A percentile compares a stretch with the other conserved stretches of the same genome.
Conservation (phyloP, 1,140 invertebrate species). For the Psilanteris sp. region DNA sequence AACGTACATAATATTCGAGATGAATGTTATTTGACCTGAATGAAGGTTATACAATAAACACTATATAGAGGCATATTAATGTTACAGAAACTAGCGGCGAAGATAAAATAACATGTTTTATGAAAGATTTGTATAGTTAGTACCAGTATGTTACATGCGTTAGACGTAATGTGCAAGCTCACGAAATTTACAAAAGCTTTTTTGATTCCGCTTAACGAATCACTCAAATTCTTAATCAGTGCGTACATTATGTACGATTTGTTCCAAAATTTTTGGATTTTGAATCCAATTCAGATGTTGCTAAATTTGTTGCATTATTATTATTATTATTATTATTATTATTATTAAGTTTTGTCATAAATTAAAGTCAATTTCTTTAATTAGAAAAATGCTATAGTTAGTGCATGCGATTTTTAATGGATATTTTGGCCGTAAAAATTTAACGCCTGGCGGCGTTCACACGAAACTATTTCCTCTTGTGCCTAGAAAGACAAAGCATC, state of each 20-base stretch:
- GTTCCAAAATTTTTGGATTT: conserved; percentile 28
- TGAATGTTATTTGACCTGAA: conserved; percentile 65
- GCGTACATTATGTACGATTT: conserved; percentile 57
- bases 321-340: conserved; percentile 1
- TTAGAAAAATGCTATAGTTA: conserved; percentile 20
- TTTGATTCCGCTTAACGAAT: conserved; percentile 24
- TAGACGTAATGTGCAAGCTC: conserved; percentile 63
- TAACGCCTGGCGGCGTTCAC: conserved; percentile 1
- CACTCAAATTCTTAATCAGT: conserved; percentile 22
- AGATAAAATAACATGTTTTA: conserved; percentile 54
- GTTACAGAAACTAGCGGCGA: conserved; percentile 59
- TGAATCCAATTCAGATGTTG: conserved; percentile 14
- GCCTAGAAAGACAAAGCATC: conserved; percentile 56
- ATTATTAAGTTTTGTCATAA: conserved; percentile 11
- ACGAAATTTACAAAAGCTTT: conserved; percentile 59
- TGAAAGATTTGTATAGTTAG: conserved; percentile 62
- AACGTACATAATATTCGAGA: conserved; percentile 65
- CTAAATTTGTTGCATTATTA: conserved; percentile 16
- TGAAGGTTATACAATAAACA: conserved; percentile 65
- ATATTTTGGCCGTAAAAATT: conserved; percentile 26
- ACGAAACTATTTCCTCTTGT: conserved; percentile 52
- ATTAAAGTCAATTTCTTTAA: conserved; percentile 6
- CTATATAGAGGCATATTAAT: conserved; percentile 62
- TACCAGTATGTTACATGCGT: conserved; percentile 53
- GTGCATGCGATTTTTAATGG: conserved; percentile 25